phyloP scores from a whole-genome alignment of 2,113 vertebrate species.

The Aegypius monachus region DNA sequence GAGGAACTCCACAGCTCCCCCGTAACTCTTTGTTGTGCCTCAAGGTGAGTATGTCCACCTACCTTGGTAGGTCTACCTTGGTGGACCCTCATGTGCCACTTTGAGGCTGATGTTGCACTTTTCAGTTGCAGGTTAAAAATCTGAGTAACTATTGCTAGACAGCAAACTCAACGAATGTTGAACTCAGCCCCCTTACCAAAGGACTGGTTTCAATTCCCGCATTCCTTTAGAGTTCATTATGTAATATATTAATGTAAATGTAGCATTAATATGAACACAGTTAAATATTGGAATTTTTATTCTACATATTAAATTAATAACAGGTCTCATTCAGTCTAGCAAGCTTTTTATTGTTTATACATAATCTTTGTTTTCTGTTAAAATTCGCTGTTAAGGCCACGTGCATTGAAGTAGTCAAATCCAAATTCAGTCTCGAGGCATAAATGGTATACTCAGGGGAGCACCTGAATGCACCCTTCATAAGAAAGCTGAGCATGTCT shows the following conservation, averaged over 20 bases:
- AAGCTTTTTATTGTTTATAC: background rate
- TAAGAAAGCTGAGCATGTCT: background rate
- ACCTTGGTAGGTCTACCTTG: background rate
- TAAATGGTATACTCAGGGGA: background rate
- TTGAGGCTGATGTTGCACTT: background rate
- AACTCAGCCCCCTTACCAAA: background rate
- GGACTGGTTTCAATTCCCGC: background rate
- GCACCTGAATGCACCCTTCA: background rate
- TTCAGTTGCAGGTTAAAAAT: background rate
- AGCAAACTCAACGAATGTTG: background rate
- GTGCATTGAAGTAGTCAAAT: background rate
- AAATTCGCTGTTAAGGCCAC: background rate
- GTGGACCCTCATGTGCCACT: background rate
- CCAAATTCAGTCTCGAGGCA: background rate
- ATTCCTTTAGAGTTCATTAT: background rate
- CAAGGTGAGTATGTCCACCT: accelerated
- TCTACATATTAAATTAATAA: background rate
- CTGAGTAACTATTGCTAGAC: background rate
- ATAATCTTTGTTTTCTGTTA: background rate
- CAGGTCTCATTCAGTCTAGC: background rate
- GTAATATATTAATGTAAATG: background rate
- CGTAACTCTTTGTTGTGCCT: background rate
- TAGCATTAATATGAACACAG: background rate
- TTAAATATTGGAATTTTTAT: constrained; percentile 22
- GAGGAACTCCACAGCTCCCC: background rate